Evolutionary conservation across 2,888 invertebrate species (phyloP), one percentile per base, ranked within the genome.

Genomic region (Drepanosiphum platanoidis): DNA sequence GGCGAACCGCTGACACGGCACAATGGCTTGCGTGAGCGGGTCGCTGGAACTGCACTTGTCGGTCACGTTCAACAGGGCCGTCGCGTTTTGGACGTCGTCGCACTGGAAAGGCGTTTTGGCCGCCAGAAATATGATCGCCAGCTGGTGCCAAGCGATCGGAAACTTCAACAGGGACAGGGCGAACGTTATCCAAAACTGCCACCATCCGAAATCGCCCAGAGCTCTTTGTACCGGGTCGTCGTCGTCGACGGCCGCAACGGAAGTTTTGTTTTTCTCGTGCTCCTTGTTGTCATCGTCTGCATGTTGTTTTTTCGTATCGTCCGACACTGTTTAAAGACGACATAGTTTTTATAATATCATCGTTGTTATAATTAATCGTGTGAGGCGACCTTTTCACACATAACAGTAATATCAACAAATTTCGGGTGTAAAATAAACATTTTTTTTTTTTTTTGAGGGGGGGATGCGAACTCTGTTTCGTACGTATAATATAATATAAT

Each of bases 71-170:
- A 64, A 32, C 8, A 82, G 22, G 15, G 18, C 64, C 3, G 74
- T 68, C 32, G 22, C 30, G 32, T 52, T 18, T 9, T n/a, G 61
- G 30, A 66, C 78, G 34, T 87, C 87, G 58, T 88, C 88, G 88
- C 94, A 94, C 32, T 91, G 91, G 88, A 91, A 92, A 30, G 91
- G 90, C 82, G 92, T 92, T 0, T 93, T 93, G 0, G 95, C 94
- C 9, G 94, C 94, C 87, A 95, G 91, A 88, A 95, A 95, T 86
- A 95, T 93, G 87, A 95, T 94, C 87, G 93, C 94, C 89, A 95
- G 91, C 88, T 95, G 94, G 89, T 95, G 94, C 94, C 95, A 95
- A 0, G 94, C 95, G 0, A 94, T 93, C 0, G 95, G 94, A 88
- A 95, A 94, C 90, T 95, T 95, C 82, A 93, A 92, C 15, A 94